phyloP scores from a whole-genome alignment of 37 sponge, comb jelly and placozoan species.

The Aplysina aerophoba region DNA sequence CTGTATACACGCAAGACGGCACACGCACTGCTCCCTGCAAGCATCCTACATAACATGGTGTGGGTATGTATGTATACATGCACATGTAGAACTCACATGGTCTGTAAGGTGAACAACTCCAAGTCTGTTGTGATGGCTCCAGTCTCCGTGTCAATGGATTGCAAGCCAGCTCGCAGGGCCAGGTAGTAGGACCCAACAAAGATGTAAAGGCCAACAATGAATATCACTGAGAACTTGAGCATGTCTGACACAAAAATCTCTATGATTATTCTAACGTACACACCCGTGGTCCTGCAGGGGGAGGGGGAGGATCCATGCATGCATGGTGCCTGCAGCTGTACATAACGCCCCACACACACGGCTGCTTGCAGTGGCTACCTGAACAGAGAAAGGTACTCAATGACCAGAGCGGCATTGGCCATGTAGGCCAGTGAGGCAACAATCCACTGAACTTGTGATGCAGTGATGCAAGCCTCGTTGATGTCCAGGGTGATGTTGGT shows the following conservation, averaged over 20 bases:
- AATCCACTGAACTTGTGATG: constrained; percentile 25
- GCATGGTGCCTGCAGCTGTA: not conserved
- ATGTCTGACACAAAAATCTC: constrained; percentile 19
- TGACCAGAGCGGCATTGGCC: constrained; percentile 16
- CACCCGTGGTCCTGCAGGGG: not conserved
- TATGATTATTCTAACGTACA: constrained; percentile 5
- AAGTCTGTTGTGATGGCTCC: not conserved
- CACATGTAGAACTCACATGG: not conserved
- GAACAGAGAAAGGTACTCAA: constrained; percentile 27
- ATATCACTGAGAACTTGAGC: constrained; percentile 13
- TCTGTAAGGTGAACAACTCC: not conserved
- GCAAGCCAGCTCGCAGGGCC: constrained; percentile 28
- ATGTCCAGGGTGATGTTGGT: not conserved
- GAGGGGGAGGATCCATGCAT: not conserved
- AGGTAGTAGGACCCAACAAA: constrained; percentile 24
- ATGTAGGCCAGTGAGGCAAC: constrained; percentile 27
- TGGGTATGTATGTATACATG: too few species aligned
- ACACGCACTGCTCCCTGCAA: too few species aligned
- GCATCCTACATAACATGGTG: not conserved
- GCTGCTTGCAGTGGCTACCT: not conserved
- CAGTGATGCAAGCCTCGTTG: constrained; percentile 19
- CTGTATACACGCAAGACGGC: not conserved
- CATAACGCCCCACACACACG: too few species aligned
- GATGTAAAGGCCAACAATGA: not conserved
- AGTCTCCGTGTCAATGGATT: not conserved